Base-by-base conservation (phyloP, 2,113 vertebrate species). In the Engraulis encrasicolus region DNA sequence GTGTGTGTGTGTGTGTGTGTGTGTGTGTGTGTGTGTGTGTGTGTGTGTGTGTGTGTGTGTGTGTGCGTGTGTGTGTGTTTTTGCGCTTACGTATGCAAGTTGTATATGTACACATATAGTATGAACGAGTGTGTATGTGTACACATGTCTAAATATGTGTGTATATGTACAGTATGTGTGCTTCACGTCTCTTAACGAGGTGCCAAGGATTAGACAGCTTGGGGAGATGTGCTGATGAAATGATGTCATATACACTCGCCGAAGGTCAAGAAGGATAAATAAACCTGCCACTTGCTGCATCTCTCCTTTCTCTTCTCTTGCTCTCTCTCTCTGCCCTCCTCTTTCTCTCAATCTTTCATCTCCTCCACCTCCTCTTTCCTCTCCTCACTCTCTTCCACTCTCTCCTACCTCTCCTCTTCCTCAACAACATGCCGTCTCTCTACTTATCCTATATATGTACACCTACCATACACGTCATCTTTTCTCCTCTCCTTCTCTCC, bases 211-310 rank as follows among this genome's bases (percentile, higher is more conserved):
- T 71, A 71, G 23, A 74, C 66, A 74, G 27, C 66, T 74, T 74
- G 66, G 66, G 66, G 11, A 74, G 66, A 74, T 15, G 66, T 74
- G 23, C 66, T 74, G 66, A 74, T 74, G 66, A 74, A 74, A 74
- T 74, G 66, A 34, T 74, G 66, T 74, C 66, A 74, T 74, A 74
- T 27, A 61, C 58, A 2, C 31, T 74, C 23, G 34, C 12, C 34
- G 27, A 74, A 36, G 66, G 27, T 74, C 66, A 74, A 74, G 66
- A 74, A 74, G 66, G 66, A 74, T 74, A 74, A 74, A 74, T 74
- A 74, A 74, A 74, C 12, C 66, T 74, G 66, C 27, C 66, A 74
- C 66, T 74, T 74, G 66, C 31, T 74, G 27, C 66, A 74, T 74
- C 66, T 74, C 66, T 74, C 27, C 15, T 2, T 71, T 14, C 27